Evolutionary conservation across 2,113 vertebrate genomes (phyloP).

Genomic region (Pogona vitticeps): DNA sequence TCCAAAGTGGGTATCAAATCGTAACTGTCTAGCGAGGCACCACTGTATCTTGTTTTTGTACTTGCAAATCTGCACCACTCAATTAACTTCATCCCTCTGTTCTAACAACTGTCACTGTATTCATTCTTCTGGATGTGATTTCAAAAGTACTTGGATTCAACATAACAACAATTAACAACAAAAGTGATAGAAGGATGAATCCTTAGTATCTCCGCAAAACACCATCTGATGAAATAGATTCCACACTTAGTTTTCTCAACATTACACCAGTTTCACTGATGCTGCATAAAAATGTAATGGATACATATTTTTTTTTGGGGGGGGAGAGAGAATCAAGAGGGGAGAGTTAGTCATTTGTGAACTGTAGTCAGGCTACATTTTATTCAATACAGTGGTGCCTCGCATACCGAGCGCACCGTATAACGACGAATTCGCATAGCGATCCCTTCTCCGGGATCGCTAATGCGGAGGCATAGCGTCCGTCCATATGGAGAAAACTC

Average conservation of each 20-base stretch:
- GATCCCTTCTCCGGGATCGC: no score
- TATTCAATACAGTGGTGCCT: no score
- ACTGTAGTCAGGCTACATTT: no score
- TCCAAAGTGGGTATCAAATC: background rate
- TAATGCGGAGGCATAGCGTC: no score
- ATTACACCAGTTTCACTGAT: background rate
- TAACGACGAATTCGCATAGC: no score
- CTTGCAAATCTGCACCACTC: background rate
- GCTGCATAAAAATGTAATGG: background rate
- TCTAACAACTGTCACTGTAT: background rate
- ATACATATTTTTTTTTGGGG: background rate
- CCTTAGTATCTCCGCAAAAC: slow-evolving; percentile 16
- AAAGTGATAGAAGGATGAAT: slow-evolving; percentile 5
- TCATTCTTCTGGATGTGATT: background rate
- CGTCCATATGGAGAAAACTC: no score
- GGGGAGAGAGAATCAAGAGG: background rate
- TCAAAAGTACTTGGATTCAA: background rate
- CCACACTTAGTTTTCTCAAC: background rate
- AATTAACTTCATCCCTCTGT: background rate
- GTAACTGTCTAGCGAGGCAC: no score
- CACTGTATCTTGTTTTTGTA: background rate
- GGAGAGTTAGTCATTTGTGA: no score
- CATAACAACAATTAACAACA: slow-evolving; percentile 20
- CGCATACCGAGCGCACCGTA: no score
- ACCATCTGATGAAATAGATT: slow-evolving; percentile 22